phyloP scores from a whole-genome alignment of 2,888 invertebrate species.

The Brachypterus glaber region DNA sequence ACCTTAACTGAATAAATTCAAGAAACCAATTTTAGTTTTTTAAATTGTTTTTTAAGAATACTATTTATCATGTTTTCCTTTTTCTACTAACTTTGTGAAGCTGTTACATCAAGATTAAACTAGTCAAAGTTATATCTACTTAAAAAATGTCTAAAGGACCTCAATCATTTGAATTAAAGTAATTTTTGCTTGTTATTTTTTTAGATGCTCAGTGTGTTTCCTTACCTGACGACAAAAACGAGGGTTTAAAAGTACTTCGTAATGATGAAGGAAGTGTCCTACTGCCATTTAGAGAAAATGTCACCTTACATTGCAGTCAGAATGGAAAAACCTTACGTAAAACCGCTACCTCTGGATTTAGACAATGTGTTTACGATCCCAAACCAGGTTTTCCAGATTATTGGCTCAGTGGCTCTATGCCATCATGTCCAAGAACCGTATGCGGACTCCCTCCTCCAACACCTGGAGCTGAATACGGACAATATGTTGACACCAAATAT shows the following conservation, averaged over 20 bases:
- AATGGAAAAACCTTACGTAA: slow-evolving; percentile 69
- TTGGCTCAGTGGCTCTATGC: slow-evolving; percentile 79
- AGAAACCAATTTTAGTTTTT: no score
- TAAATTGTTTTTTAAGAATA: no score
- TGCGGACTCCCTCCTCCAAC: slow-evolving; percentile 88
- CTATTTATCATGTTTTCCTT: no score
- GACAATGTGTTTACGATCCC: slow-evolving; percentile 94
- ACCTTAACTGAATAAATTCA: no score
- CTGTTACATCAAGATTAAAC: no score
- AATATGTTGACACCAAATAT: slow-evolving; percentile 77
- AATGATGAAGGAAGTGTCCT: slow-evolving; percentile 74
- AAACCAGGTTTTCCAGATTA: slow-evolving; percentile 82
- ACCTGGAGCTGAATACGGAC: slow-evolving; percentile 89
- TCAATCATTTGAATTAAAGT: not conserved
- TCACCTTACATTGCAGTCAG: slow-evolving; percentile 72
- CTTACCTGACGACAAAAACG: slow-evolving; percentile 78
- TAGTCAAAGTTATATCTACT: no score
- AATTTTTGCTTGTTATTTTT: slow-evolving; percentile 21
- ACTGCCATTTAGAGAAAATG: slow-evolving; percentile 83
- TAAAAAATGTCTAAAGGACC: no score
- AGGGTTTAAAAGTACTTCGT: slow-evolving; percentile 70
- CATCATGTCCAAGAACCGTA: slow-evolving; percentile 79
- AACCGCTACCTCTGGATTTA: slow-evolving; percentile 73
- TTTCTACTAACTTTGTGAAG: no score
- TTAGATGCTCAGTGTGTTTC: slow-evolving; percentile 84